A percentile compares a stretch with the other conserved stretches of the same genome.
These are phyloP conservation scores for Gallinago paraguaiae DNA, from an alignment of 2,113 vertebrate species.

Conservation along the genomic window DNA sequence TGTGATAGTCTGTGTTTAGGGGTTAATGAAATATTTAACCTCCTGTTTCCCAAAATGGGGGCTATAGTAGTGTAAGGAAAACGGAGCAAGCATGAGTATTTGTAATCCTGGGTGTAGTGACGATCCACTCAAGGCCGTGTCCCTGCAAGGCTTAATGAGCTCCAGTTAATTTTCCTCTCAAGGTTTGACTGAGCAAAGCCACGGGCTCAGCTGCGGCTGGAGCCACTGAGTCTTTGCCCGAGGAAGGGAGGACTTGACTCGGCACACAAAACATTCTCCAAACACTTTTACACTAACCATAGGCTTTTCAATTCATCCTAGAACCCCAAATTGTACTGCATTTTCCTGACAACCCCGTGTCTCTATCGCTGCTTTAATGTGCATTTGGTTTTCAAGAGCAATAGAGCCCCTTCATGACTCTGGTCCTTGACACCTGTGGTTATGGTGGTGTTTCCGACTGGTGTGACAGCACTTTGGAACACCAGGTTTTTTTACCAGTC, in stretches of 20 bases:
- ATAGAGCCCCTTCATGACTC: not conserved
- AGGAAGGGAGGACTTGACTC: not conserved
- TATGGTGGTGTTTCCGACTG: fast-evolving
- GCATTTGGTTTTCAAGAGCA: not conserved
- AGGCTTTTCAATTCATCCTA: not conserved
- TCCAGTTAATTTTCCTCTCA: not conserved
- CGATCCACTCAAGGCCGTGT: not conserved
- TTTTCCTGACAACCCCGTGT: not conserved
- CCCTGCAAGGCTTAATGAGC: not conserved
- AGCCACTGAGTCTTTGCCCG: not conserved
- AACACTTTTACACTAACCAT: fast-evolving
- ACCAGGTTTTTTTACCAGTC: fast-evolving
- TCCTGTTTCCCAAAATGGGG: not conserved
- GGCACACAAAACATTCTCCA: not conserved
- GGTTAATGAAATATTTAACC: not conserved
- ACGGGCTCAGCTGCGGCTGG: not conserved
- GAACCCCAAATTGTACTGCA: fast-evolving
- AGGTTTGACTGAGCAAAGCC: not conserved
- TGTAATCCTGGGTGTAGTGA: not conserved
- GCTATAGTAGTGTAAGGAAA: not conserved
- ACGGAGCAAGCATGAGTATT: not conserved
- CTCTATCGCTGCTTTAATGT: not conserved
- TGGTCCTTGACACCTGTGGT: fast-evolving
- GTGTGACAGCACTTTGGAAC: not conserved
- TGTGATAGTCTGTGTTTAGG: not conserved